Conservation (phyloP, 2,888 invertebrate genomes). For the Phrixothrix hirtus region DNA sequence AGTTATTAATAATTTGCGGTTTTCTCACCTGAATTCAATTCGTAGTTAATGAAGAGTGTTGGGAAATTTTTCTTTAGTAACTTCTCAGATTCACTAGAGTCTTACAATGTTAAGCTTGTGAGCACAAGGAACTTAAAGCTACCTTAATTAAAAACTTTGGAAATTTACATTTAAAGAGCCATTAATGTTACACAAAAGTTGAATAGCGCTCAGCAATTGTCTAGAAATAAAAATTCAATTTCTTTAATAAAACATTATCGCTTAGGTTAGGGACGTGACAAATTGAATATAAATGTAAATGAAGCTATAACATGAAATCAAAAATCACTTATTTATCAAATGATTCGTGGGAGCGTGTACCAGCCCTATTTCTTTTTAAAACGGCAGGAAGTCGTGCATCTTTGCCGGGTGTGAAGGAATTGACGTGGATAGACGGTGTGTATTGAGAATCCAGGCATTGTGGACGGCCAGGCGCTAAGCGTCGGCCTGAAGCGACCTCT, state of each 20-base stretch:
- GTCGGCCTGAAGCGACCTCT: constrained; percentile 16
- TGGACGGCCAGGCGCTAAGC: constrained; percentile 11
- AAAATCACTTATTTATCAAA: constrained; percentile 18
- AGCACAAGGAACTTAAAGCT: not conserved
- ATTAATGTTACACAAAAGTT: not conserved
- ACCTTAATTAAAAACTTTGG: no score
- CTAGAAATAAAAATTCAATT: constrained; percentile 14
- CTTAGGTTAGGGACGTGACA: constrained; percentile 12
- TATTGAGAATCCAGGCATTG: constrained; percentile 14
- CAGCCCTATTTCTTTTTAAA: constrained; percentile 3
- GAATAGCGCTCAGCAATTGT: not conserved
- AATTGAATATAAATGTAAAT: constrained; percentile 24
- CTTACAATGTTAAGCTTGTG: no score
- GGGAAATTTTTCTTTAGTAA: no score
- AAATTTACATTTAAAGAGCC: not conserved
- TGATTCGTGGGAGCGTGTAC: constrained; percentile 1
- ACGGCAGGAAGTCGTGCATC: not conserved
- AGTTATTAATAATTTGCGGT: no score
- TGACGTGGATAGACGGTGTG: constrained; percentile 11
- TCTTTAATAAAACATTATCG: constrained; percentile 17
- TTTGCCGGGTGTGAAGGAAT: constrained; percentile 7
- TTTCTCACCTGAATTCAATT: no score
- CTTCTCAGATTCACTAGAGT: no score
- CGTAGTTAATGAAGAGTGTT: not conserved
- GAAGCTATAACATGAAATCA: constrained; percentile 19